Conservation (phyloP, 2,888 invertebrate species). For the Stratiomys singularior region DNA sequence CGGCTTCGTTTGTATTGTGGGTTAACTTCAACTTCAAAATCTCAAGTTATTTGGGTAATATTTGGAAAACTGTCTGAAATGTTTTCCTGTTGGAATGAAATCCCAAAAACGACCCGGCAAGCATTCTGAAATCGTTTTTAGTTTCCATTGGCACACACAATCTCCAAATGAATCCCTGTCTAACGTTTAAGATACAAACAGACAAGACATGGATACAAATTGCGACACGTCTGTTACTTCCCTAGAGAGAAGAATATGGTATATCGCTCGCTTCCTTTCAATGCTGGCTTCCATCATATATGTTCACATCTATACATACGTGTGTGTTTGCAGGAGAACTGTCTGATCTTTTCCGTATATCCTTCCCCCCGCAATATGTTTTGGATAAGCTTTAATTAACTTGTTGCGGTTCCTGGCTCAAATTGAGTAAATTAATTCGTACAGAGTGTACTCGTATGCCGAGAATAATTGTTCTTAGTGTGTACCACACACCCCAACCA, state of each 20-base stretch:
- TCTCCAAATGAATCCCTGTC: background rate
- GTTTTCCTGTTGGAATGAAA: too few species aligned
- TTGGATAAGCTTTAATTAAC: constrained; percentile 41
- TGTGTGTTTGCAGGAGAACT: background rate
- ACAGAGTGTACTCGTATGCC: background rate
- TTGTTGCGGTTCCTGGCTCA: constrained; percentile 41
- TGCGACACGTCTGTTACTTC: constrained; percentile 10
- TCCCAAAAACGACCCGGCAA: too few species aligned
- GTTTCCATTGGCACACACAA: too few species aligned
- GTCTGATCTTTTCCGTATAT: constrained; percentile 7
- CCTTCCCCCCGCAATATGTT: constrained; percentile 31
- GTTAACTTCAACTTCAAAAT: too few species aligned
- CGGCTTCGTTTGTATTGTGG: too few species aligned
- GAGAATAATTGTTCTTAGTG: constrained; percentile 28
- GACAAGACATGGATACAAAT: constrained; percentile 7
- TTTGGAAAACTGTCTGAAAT: too few species aligned
- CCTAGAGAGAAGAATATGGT: background rate
- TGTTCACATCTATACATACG: background rate
- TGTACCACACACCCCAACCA: constrained; percentile 13
- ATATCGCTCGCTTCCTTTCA: background rate
- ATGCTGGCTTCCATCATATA: background rate
- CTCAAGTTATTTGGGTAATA: too few species aligned
- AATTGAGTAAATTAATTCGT: constrained; percentile 40
- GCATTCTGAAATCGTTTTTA: too few species aligned
- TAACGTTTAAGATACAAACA: background rate